These are phyloP conservation scores for Protonemura montana DNA, from an alignment of 2,888 invertebrate species.

Conservation along the genomic window DNA sequence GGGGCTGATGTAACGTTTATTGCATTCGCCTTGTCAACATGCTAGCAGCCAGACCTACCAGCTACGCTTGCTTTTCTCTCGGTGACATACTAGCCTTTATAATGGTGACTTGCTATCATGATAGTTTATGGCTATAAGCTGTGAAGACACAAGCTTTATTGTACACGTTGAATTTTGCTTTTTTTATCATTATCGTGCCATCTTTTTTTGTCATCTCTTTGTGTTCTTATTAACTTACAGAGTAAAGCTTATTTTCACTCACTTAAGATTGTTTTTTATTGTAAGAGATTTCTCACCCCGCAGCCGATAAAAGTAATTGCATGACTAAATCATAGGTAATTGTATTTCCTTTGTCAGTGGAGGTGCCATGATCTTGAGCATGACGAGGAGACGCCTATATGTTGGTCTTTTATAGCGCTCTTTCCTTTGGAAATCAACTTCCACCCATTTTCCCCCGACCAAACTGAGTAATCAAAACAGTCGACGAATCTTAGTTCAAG, in stretches of 20 bases:
- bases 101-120: conserved; percentile 12
- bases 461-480: neutral
- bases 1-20: conserved; percentile 45
- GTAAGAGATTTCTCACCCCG: neutral
- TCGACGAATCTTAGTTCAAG: neutral
- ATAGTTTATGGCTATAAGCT: neutral
- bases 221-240: neutral
- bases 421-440: neutral
- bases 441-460: neutral
- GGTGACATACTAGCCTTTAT: neutral
- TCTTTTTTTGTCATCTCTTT: neutral
- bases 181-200: neutral
- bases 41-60: neutral
- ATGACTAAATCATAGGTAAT: neutral
- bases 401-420: neutral
- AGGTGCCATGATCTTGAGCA: neutral
- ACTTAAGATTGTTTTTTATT: neutral
- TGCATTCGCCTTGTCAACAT: conserved; percentile 44
- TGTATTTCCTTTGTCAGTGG: neutral
- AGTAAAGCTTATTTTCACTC: neutral
- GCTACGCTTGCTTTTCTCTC: neutral
- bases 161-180: neutral
- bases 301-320: neutral
- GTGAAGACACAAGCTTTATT: neutral
- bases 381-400: neutral